Base-by-base conservation (phyloP, 2,113 vertebrate species). In the Eonycteris spelaea region DNA sequence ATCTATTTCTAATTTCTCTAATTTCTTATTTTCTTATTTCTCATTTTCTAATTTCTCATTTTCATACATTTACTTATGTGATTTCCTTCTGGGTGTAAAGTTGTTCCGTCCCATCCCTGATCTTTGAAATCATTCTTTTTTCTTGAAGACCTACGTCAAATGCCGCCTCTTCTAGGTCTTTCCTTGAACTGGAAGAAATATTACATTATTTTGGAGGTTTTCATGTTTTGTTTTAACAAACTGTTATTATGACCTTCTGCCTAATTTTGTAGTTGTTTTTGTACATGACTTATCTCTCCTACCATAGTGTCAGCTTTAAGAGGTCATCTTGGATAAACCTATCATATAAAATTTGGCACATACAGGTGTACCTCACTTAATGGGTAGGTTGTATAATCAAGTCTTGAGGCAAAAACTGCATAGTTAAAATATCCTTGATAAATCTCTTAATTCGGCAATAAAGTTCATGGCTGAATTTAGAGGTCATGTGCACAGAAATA, bases 1-100 rank as follows among this genome's bases (percentile, higher is more conserved):
- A 5, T 65, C 55, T 65, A 14, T 63, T 75, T 95, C 59, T 43
- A 61, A 61, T 55, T 78, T 55, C 75, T 78, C 28, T 57, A 26
- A 53, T 61, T 94, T 83, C n/a, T 92, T 26, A 68, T 79, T 63
- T 75, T 95, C 67, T 61, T n/a, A n/a, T n/a, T n/a, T 83, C n/a
- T 92, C 30, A 68, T 79, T 63, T 75, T 95, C 67, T 61, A 61
- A 61, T 55, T 78, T 55, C 75, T 78, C 5, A 71, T 82, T 87
- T 94, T 90, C 10, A 53, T 33, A 11, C 14, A 61, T 83, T 65
- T 22, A 22, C n/a, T 86, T 78, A 43, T 28, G 6, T 73, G 35
- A 28, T 71, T 63, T 86, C 24, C n/a, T 90, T 53, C 33, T 63
- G 59, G 9, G 22, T 75, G 14, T 87, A 67, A 86, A 61, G 55